Conservation (phyloP, 1,140 invertebrate species). For the Aphis gossypii region DNA sequence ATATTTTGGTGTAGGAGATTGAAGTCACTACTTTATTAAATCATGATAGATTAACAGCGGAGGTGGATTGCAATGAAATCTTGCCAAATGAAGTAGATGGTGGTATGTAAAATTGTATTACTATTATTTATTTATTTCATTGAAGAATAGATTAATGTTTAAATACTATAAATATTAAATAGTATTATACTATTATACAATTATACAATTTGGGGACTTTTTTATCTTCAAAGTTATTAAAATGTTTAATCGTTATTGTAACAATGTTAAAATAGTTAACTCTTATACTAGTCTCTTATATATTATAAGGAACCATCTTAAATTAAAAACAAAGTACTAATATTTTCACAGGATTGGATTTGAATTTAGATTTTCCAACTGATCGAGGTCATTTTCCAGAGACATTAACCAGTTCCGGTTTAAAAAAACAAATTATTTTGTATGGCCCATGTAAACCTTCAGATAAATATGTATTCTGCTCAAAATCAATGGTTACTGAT, state of each 20-base stretch:
- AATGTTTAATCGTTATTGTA: not conserved
- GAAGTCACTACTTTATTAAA: not conserved
- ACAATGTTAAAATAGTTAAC: not conserved
- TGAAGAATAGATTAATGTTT: not conserved
- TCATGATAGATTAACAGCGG: not conserved
- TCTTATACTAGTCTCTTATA: not conserved
- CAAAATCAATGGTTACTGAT: not conserved
- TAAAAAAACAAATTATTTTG: conserved; percentile 29
- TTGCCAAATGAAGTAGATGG: not conserved
- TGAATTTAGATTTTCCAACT: conserved; percentile 26
- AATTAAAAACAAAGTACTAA: not conserved
- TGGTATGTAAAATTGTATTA: not conserved
- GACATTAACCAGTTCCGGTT: not conserved
- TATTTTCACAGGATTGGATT: conserved; percentile 22
- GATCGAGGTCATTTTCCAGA: conserved; percentile 21
- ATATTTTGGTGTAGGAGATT: conserved; percentile 24
- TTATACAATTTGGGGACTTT: not conserved
- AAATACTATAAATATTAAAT: too few species aligned
- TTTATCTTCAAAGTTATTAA: not conserved
- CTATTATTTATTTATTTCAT: not conserved
- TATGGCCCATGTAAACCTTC: conserved; percentile 34
- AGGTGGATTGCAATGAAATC: not conserved
- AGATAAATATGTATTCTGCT: not conserved
- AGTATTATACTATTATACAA: too few species aligned
- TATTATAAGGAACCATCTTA: not conserved